phyloP scores from a whole-genome alignment of 2,888 invertebrate genomes.

The Matsumyia berberina region DNA sequence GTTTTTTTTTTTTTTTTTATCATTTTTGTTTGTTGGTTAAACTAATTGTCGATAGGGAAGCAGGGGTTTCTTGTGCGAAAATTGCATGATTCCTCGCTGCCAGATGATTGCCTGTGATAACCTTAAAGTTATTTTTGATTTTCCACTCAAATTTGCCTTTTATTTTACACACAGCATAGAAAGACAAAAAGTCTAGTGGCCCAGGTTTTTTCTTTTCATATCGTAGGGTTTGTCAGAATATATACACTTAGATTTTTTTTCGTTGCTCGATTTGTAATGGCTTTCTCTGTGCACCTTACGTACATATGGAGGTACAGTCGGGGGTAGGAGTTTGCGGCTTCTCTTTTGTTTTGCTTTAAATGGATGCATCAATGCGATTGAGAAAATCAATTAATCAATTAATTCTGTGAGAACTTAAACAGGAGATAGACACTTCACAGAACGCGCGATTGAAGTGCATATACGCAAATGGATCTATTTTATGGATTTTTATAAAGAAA shows the following conservation, averaged over 20 bases:
- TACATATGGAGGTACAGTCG: constrained; percentile 38
- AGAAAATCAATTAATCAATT: no score
- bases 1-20: constrained; percentile 3
- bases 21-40: constrained; percentile 4
- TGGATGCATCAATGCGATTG: background rate
- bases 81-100: constrained; percentile 27
- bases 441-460: no score
- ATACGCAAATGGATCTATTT: no score
- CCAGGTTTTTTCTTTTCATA: constrained; percentile 1
- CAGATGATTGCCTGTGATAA: constrained; percentile 22
- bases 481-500: no score
- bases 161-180: constrained; percentile 15
- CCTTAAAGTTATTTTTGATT: constrained; percentile 36
- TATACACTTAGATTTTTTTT: background rate
- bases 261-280: constrained; percentile 20
- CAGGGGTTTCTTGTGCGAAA: background rate
- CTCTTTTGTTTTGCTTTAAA: background rate
- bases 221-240: constrained; percentile 5
- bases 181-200: background rate
- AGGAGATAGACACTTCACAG: no score
- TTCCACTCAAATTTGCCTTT: background rate
- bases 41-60: constrained; percentile 3
- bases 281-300: constrained; percentile 25
- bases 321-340: background rate
- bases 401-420: no score